Base-by-base conservation (phyloP, 2,888 invertebrate genomes). In the Odiellus spinosus region DNA sequence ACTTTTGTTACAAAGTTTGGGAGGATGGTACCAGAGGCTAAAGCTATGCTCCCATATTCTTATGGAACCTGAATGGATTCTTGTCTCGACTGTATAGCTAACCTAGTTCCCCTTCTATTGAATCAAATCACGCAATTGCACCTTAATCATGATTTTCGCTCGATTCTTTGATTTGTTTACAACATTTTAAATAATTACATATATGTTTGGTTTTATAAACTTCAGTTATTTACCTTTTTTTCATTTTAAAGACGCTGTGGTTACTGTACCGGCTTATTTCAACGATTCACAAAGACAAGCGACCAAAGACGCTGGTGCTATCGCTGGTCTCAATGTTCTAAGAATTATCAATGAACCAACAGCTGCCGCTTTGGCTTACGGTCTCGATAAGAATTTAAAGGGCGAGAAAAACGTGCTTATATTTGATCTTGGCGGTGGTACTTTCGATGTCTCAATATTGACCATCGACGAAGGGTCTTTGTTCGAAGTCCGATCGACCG, bases 251-350 rank as follows among this genome's bases (percentile, higher is more conserved):
- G 79, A 82, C 61, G 82, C 81, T 3, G 82, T 83, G 1, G 70
- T 82, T 57, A 83, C 83, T 3, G 83, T 84, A 3, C 82, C 82
- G 4, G 84, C 85, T 6, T 83, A 84, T 62, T 79, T 79, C 65
- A 76, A 76, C 60, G 75, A 76, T 60, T 70, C 72, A 1, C 77
- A 77, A 59, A 66, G 77, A 40, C 77, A 77, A 61, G 77, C 88
- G 5, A 78, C 90, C 54, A 91, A 91, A 69, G 90, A 90, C 66
- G 86, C 88, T 11, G 88, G 88, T 1, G 71, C 71, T n/a, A 81
- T 70, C 60, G 80, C 88, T 19, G 87, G 82, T 1, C 64, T 91
- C 20, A 87, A 87, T 65, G 86, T 91, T 2, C 70, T 88, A 36
- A 74, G 88, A 58, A 88, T 90, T 51, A 63, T 67, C 40, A 66